Evolutionary conservation across 2,113 vertebrate species (phyloP).

Genomic region (Stigmatopora argus): DNA sequence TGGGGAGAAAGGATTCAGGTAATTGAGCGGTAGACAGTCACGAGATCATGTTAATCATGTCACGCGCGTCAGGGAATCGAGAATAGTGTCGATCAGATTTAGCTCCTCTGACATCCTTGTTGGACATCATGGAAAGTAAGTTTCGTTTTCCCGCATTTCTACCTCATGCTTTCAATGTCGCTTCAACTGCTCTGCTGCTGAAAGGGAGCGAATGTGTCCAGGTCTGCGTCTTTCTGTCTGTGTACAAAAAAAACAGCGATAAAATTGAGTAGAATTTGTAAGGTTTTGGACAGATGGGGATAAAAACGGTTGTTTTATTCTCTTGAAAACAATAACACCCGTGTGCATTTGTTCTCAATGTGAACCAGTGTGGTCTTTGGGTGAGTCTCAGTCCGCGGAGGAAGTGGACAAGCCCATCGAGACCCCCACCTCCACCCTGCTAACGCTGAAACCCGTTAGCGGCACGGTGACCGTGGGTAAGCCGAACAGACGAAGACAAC

Average conservation of each 20-base stretch:
- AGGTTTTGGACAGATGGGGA: neutral
- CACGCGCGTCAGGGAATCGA: neutral
- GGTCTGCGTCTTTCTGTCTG: constrained; percentile 26
- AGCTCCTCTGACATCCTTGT: constrained; percentile 6
- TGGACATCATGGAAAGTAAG: constrained; percentile 4
- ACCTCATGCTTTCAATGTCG: constrained; percentile 64
- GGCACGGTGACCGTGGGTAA: constrained; percentile 85
- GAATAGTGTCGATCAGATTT: neutral
- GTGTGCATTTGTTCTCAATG: constrained; percentile 39
- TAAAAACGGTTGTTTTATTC: neutral
- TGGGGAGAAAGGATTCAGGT: constrained; percentile 97
- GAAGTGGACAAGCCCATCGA: constrained; percentile 80
- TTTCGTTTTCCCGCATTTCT: constrained; percentile 27
- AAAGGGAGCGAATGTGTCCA: constrained; percentile 23
- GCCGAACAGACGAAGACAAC: constrained; percentile 42
- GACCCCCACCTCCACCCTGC: constrained; percentile 78
- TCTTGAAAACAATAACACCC: constrained; percentile 18
- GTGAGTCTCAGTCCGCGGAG: constrained; percentile 79
- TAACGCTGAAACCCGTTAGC: constrained; percentile 83
- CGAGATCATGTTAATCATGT: neutral
- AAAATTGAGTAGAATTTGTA: constrained; percentile 40
- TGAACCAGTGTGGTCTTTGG: constrained; percentile 83
- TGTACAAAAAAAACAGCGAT: constrained; percentile 15
- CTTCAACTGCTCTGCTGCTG: constrained; percentile 39
- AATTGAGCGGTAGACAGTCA: constrained; percentile 46